Conservation (phyloP, 2,113 vertebrate species). For the Hystrix brachyura region DNA sequence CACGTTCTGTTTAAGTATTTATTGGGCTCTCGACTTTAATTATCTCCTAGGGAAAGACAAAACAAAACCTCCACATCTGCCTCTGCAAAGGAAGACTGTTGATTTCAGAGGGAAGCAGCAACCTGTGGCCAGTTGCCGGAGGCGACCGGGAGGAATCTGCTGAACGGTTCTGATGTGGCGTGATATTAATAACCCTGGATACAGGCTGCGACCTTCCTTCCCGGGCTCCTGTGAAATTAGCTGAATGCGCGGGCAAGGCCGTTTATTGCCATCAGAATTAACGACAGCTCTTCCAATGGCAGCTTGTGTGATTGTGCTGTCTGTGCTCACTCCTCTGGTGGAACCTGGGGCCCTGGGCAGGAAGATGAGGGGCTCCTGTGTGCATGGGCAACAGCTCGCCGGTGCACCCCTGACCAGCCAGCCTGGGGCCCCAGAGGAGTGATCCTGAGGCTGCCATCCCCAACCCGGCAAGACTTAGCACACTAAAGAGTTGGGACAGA, state of each 20-base stretch:
- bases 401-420: no score
- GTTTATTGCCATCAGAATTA: conserved; percentile 74
- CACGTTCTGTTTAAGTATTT: conserved; percentile 68
- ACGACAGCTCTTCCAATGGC: conserved; percentile 4
- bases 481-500: neutral
- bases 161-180: conserved; percentile 82
- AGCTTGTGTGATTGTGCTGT: neutral
- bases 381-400: neutral
- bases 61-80: conserved; percentile 68
- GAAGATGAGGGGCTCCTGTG: neutral
- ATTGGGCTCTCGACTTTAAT: conserved; percentile 81
- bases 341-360: neutral
- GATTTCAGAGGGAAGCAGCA: conserved; percentile 64
- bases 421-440: neutral
- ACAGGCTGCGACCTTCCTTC: conserved; percentile 60
- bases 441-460: neutral
- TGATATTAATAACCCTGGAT: conserved; percentile 82
- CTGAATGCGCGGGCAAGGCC: conserved; percentile 66
- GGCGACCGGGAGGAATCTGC: conserved; percentile 70
- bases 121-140: conserved; percentile 78
- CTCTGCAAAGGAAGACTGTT: conserved; percentile 63
- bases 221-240: conserved; percentile 75
- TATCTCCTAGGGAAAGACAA: conserved; percentile 80
- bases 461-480: neutral
- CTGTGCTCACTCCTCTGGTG: neutral